Conservation (phyloP, 2,888 invertebrate genomes). For the Trichopoda pennipes region DNA sequence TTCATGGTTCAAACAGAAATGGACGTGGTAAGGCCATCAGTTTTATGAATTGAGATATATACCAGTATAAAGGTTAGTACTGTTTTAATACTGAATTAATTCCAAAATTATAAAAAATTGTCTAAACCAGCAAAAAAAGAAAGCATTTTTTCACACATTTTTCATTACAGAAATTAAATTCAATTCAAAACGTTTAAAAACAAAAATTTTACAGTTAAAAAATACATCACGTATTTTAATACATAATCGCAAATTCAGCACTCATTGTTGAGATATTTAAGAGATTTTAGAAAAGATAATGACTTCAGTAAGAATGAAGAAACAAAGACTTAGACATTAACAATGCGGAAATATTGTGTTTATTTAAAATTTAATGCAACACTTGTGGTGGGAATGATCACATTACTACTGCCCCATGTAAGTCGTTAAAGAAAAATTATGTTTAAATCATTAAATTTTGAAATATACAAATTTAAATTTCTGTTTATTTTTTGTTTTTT, state of each 20-base stretch:
- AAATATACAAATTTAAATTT: background rate
- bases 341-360: conserved; percentile 3
- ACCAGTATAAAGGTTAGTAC: no score
- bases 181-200: conserved; percentile 34
- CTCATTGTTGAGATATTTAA: conserved; percentile 39
- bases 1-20: no score
- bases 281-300: conserved; percentile 67
- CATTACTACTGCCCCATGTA: background rate
- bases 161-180: background rate
- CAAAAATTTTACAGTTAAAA: background rate
- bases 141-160: background rate
- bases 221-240: conserved; percentile 58
- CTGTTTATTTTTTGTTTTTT: background rate
- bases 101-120: no score
- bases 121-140: no score
- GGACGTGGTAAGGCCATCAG: no score
- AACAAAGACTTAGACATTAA: conserved; percentile 33
- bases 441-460: background rate
- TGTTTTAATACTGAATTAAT: no score
- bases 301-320: conserved; percentile 67
- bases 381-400: conserved; percentile 13
- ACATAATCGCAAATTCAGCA: conserved; percentile 45
- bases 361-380: conserved; percentile 9
- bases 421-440: background rate
- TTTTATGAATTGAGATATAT: no score